These are phyloP conservation scores for Lithophane leautieri DNA, from an alignment of 2,888 invertebrate species.

Conservation along the genomic window DNA sequence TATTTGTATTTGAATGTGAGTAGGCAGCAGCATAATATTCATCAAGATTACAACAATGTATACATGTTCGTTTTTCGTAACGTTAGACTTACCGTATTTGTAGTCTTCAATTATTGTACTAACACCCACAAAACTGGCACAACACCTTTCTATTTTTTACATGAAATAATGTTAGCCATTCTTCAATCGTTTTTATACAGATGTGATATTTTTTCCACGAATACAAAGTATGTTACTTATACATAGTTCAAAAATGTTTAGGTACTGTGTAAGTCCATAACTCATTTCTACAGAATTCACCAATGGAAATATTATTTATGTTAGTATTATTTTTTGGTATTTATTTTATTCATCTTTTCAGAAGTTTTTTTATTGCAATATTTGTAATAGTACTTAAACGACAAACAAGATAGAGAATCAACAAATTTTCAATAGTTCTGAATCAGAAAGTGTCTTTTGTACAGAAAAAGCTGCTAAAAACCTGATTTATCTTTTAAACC, in stretches of 20 bases:
- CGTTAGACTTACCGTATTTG: conserved; percentile 38
- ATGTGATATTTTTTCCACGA: conserved; percentile 29
- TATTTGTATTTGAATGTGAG: conserved; percentile 49
- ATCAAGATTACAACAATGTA: conserved; percentile 56
- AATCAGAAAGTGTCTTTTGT: not conserved
- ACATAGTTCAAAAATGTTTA: conserved; percentile 20
- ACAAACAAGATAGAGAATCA: not conserved
- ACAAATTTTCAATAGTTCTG: not conserved
- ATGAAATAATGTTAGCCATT: conserved; percentile 53
- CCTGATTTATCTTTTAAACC: not conserved
- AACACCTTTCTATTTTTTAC: conserved; percentile 65
- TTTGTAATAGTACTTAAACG: not conserved
- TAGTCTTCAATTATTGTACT: conserved; percentile 59
- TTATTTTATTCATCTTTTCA: not conserved
- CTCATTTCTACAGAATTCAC: not conserved
- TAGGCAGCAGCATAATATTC: conserved; percentile 43
- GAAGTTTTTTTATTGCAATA: not conserved
- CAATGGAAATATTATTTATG: conserved; percentile 2
- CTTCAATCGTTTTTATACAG: conserved; percentile 50
- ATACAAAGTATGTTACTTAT: not conserved
- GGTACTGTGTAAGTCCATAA: not conserved
- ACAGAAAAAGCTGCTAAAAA: not conserved
- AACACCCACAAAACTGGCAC: conserved; percentile 60
- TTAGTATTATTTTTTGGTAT: too few species aligned
- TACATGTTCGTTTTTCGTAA: conserved; percentile 40